Base-by-base conservation (phyloP, 2,113 vertebrate species). In the Phaetusa simplex region DNA sequence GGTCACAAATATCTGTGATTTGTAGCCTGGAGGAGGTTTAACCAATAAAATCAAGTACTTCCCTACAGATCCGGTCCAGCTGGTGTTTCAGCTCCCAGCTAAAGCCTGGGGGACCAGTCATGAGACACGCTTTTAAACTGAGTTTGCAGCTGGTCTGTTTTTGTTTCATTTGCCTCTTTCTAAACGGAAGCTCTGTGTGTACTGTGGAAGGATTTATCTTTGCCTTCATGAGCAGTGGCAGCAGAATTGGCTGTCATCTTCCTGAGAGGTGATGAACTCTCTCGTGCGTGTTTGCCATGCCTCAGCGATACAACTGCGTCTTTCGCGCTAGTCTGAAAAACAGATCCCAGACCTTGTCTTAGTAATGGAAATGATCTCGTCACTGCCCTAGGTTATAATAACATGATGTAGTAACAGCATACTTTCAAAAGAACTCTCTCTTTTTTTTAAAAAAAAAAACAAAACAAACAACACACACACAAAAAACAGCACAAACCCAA, bases 281-380 rank as follows among this genome's bases (percentile, higher is more conserved):
- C 26, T 34, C 10, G 6, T 91, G 61, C 49, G 36, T 43, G 42
- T 86, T 82, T 86, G 52, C 61, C 32, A 5, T 86, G 43, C 64
- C 50, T 47, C 32, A 32, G 23, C 85, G 82, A 77, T 83, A 49
- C 36, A 94, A 70, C 87, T 86, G 23, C 2, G 20, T 49, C 65
- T 93, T 95, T 74, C 38, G 69, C 66, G 49, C 36, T 12, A 32
- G 55, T 40, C 76, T 78, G 77, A 59, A 89, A 95, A 95, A 94
- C 92, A 97, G 76, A 92, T 96, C 70, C 83, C 81, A 95, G 94
- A 89, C 88, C 71, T 78, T 96, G 92, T 20, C 34, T 88, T 77
- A 84, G 94, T 93, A 86, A 92, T 94, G 89, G 82, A 83, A 95
- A 93, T 95, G 47, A 92, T 81, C 72, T 96, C 89, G 91, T 80